phyloP scores from a whole-genome alignment of 2,797 vertebrate genomes.

The Monodelphis domestica region DNA sequence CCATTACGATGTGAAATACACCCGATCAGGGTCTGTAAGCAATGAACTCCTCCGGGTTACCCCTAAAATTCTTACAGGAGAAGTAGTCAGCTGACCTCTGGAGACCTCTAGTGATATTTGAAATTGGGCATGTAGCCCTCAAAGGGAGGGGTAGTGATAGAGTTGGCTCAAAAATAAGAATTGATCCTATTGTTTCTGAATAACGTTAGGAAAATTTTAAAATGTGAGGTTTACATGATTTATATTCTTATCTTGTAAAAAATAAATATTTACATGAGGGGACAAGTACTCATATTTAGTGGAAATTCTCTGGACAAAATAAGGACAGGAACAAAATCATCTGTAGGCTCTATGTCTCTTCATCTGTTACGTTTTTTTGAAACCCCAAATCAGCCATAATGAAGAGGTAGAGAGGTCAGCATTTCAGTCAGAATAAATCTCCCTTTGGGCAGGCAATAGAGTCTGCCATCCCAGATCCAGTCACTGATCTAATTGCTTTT shows the following conservation, averaged over 20 bases:
- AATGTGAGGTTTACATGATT: constrained; percentile 65
- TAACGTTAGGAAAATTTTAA: no score
- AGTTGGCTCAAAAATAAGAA: not conserved
- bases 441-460: not conserved
- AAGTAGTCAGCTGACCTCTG: not conserved
- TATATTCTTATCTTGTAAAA: constrained; percentile 66
- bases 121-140: not conserved
- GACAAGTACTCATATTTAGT: constrained; percentile 29
- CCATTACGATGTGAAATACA: not conserved
- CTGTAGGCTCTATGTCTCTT: constrained; percentile 19
- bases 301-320: not conserved
- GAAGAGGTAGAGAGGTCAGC: constrained; percentile 5
- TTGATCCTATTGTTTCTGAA: not conserved
- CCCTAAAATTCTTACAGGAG: not conserved
- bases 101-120: not conserved
- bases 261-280: constrained; percentile 66
- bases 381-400: constrained; percentile 52
- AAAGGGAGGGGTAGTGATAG: not conserved
- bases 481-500: not conserved
- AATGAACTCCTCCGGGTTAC: not conserved
- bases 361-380: constrained; percentile 19
- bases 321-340: constrained; percentile 50
- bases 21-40: not conserved
- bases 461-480: not conserved
- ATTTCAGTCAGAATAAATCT: not conserved